Base-by-base conservation (phyloP, 1,140 invertebrate species). In the Drosophila guanche region DNA sequence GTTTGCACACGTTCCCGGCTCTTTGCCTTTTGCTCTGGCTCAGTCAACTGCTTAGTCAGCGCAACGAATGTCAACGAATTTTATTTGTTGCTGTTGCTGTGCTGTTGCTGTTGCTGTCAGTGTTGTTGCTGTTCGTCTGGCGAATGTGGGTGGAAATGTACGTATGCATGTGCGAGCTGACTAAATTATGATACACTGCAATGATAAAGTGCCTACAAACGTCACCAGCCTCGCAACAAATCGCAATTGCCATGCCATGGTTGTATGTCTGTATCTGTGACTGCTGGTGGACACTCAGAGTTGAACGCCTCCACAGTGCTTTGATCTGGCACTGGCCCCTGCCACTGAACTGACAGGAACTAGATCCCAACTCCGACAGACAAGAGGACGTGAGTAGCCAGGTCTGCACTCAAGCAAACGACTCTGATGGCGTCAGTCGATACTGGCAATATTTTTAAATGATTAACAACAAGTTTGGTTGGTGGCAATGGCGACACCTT, bases 181-280 rank as follows among this genome's bases (percentile, higher is more conserved):
- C 71, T 86, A 88, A 86, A 88, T 86, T 86, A 86, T 88, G 81
- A 86, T 86, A 62, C 81, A 69, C 65, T 74, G 63, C 54, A 62
- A 76, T 86, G 81, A 86, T 86, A 86, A 86, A 86, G 83, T 81
- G 83, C 51, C 81, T 60, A 86, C 76, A 84, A 84, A 73, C 72
- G 80, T 79, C 81, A 67, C 51, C 74, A 73, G 66, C 43, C 72
- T 42, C 73, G 65, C 53, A 50, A 69, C 54, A 60, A 63, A 54
- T 72, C 76, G 23, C 68, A 85, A 79, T 79, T 70, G 78, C 57
- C 72, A 73, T 74, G 61, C 61, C 63, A 25, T 45, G 53, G 22
- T 40, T 40, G 25, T 58, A 46, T 23, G 53, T 16, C 40, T 40
- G 25, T 58, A 41, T 23, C 60, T 60, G 25, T 16, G 56, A 47